These are phyloP conservation scores for Diachrysia chrysitis DNA, from an alignment of 2,888 invertebrate species.

Conservation along the genomic window DNA sequence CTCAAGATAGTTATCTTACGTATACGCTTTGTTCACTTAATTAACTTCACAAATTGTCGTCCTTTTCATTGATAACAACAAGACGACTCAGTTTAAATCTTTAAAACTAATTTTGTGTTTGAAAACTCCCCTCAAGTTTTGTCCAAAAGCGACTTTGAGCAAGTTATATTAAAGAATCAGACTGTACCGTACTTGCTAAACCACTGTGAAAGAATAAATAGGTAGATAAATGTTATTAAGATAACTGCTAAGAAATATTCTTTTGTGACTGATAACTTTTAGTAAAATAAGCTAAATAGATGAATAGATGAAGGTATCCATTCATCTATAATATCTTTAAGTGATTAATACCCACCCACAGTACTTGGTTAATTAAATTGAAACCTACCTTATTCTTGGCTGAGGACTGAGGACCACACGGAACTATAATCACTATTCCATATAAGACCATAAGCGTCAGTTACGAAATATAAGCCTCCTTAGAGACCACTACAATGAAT, in stretches of 20 bases:
- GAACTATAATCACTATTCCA: not conserved
- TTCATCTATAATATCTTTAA: not conserved
- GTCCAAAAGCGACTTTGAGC: slow-evolving; percentile 44
- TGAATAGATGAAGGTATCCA: not conserved
- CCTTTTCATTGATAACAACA: slow-evolving; percentile 67
- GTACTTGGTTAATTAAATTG: too few species aligned
- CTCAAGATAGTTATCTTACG: slow-evolving; percentile 76
- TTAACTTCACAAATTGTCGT: slow-evolving; percentile 82
- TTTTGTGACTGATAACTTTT: slow-evolving; percentile 58
- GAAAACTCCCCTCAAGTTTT: slow-evolving; percentile 41
- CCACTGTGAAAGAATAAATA: slow-evolving; percentile 4
- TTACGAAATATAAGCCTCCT: not conserved
- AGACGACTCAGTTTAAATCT: slow-evolving; percentile 63
- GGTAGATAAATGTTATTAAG: not conserved
- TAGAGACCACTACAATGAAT: slow-evolving; percentile 2
- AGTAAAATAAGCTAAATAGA: slow-evolving; percentile 52
- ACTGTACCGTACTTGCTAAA: slow-evolving; percentile 4
- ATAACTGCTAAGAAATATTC: not conserved
- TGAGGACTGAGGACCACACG: not conserved
- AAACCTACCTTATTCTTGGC: not conserved
- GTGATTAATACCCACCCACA: too few species aligned
- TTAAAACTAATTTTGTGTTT: slow-evolving; percentile 63
- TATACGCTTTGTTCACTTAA: slow-evolving; percentile 80
- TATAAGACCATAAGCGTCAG: not conserved
- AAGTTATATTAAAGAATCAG: slow-evolving; percentile 3